phyloP scores from a whole-genome alignment of 2,113 vertebrate genomes.

The Formicarius rufipectus region DNA sequence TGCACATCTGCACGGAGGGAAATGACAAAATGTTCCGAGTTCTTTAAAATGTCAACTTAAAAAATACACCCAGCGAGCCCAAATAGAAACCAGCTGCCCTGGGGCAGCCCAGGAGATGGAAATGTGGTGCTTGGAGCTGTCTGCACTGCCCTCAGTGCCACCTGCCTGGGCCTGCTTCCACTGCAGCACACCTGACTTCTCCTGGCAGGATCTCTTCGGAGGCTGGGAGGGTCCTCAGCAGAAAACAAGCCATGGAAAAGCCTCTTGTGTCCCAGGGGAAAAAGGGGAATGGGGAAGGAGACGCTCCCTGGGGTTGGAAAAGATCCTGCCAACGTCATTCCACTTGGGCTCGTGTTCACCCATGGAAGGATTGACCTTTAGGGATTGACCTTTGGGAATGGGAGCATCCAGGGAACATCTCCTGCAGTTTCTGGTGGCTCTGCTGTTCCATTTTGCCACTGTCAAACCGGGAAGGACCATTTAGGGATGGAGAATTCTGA shows the following conservation, averaged over 20 bases:
- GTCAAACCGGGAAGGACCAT: neutral
- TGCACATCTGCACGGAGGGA: neutral
- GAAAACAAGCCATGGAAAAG: conserved; percentile 16
- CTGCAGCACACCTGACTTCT: conserved; percentile 6
- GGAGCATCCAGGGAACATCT: neutral
- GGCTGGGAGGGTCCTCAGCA: neutral
- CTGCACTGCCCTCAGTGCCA: conserved; percentile 28
- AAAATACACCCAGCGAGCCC: neutral
- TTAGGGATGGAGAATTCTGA: neutral
- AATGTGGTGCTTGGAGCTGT: conserved; percentile 33
- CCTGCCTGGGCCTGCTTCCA: neutral
- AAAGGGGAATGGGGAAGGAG: neutral
- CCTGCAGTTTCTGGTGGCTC: neutral
- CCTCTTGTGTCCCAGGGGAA: neutral
- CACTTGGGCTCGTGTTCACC: neutral
- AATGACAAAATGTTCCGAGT: conserved; percentile 37
- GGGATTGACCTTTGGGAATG: neutral
- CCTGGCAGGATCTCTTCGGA: neutral
- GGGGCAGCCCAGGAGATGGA: neutral
- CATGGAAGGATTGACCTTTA: neutral
- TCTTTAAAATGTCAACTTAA: conserved; percentile 43
- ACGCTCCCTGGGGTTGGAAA: neutral
- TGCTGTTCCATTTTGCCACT: neutral
- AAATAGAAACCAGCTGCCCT: conserved; percentile 49
- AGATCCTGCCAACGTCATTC: neutral